phyloP scores from a whole-genome alignment of 37 sponge, comb jelly and placozoan genomes.

The Hormiphora californensis region DNA sequence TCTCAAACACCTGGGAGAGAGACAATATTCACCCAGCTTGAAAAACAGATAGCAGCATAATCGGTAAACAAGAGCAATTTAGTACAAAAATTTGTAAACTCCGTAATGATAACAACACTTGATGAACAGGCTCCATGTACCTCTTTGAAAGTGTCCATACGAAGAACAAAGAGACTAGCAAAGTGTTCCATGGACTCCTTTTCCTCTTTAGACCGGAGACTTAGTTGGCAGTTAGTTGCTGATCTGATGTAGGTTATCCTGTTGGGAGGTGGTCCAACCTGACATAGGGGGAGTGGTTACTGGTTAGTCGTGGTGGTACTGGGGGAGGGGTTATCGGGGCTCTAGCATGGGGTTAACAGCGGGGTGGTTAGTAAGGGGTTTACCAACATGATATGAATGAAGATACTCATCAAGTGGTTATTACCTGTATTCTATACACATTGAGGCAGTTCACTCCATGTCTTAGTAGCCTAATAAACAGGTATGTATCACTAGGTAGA shows the following conservation, averaged over 20 bases:
- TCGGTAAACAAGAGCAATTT: too few species aligned
- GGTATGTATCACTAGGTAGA: conserved; percentile 73
- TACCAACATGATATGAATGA: conserved; percentile 55
- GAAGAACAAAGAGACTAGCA: conserved; percentile 64
- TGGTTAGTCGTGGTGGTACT: too few species aligned
- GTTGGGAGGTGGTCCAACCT: conserved; percentile 54
- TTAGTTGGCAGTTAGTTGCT: conserved; percentile 43
- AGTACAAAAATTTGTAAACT: too few species aligned
- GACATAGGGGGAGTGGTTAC: too few species aligned
- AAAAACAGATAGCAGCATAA: too few species aligned
- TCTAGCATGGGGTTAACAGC: too few species aligned
- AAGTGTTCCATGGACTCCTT: conserved; percentile 97
- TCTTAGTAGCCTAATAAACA: conserved; percentile 71
- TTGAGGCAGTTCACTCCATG: conserved; percentile 77
- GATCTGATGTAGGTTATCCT: conserved; percentile 1
- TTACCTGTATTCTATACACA: conserved; percentile 70
- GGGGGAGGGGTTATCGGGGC: too few species aligned
- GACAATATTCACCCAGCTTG: too few species aligned
- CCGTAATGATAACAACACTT: too few species aligned
- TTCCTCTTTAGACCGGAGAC: conserved; percentile 89
- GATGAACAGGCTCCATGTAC: too few species aligned
- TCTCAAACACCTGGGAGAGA: conserved; percentile 36
- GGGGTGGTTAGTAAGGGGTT: too few species aligned
- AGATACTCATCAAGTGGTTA: conserved; percentile 52
- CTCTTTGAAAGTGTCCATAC: too few species aligned